phyloP scores from a whole-genome alignment of 2,797 vertebrate species.

The Coccyzus lansbergi region DNA sequence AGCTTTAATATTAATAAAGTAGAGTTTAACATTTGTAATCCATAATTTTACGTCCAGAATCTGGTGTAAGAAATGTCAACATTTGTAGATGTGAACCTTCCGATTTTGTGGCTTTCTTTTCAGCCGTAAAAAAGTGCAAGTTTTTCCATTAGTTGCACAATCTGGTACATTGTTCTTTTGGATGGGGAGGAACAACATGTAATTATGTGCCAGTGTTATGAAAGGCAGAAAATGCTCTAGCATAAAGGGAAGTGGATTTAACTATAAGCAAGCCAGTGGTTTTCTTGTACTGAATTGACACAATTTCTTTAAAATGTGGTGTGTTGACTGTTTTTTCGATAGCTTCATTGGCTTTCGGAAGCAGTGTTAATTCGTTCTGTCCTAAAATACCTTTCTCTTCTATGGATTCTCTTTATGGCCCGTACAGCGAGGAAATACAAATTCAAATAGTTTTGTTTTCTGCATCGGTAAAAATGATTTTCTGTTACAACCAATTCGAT shows the following conservation, averaged over 20 bases:
- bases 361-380: neutral
- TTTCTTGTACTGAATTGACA: neutral
- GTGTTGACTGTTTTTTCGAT: neutral
- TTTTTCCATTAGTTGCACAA: neutral
- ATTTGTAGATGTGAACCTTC: neutral
- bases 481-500: neutral
- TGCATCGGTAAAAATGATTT: neutral
- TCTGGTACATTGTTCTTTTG: neutral
- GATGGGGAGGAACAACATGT: neutral
- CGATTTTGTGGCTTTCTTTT: neutral
- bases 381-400: neutral
- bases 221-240: neutral
- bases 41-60: neutral
- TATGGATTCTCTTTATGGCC: neutral
- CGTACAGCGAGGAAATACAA: neutral
- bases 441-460: neutral
- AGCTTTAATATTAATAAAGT: neutral
- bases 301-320: neutral
- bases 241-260: neutral
- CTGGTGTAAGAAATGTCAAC: neutral
- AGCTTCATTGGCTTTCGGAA: conserved; percentile 16
- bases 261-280: neutral
- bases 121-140: neutral
- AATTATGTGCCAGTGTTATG: neutral
- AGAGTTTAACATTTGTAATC: neutral